phyloP scores from a whole-genome alignment of 2,888 invertebrate genomes.

The Spodoptera exigua region DNA sequence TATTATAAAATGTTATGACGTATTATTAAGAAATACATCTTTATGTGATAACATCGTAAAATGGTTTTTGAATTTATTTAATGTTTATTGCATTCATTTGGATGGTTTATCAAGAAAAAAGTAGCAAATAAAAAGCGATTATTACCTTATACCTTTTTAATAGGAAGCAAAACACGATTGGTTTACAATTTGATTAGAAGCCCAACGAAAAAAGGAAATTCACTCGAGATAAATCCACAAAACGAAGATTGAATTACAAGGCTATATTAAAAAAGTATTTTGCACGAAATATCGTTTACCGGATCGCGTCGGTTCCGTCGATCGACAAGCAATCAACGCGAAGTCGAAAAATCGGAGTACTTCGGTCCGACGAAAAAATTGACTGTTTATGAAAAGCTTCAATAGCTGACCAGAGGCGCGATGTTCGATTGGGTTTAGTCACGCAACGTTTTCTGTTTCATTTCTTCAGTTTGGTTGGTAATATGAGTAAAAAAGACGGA shows the following conservation, averaged over 20 bases:
- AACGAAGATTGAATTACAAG: slow-evolving; percentile 36
- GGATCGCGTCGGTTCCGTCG: slow-evolving; percentile 27
- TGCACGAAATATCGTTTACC: slow-evolving; percentile 41
- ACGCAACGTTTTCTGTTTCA: slow-evolving; percentile 53
- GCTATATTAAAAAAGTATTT: slow-evolving; percentile 48
- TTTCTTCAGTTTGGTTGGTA: slow-evolving; percentile 22
- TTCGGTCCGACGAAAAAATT: slow-evolving; percentile 46
- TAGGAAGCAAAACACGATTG: slow-evolving; percentile 8
- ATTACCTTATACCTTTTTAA: not conserved
- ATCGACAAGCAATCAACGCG: slow-evolving; percentile 48
- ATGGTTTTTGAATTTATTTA: too few relatives aligned
- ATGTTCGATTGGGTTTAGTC: slow-evolving; percentile 52
- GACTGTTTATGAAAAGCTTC: slow-evolving; percentile 48
- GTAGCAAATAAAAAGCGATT: not conserved
- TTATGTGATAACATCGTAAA: not conserved
- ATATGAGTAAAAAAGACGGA: slow-evolving; percentile 33
- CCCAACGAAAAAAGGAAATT: slow-evolving; percentile 36
- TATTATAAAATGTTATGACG: not conserved
- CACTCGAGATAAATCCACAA: slow-evolving; percentile 37
- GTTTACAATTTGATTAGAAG: slow-evolving; percentile 20
- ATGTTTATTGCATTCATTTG: too few relatives aligned
- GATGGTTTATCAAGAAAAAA: not conserved
- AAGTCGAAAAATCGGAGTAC: slow-evolving; percentile 30
- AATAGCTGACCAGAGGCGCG: slow-evolving; percentile 22
- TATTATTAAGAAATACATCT: not conserved